Evolutionary conservation across 2,113 vertebrate genomes (phyloP).

Genomic region (Galemys pyrenaicus): DNA sequence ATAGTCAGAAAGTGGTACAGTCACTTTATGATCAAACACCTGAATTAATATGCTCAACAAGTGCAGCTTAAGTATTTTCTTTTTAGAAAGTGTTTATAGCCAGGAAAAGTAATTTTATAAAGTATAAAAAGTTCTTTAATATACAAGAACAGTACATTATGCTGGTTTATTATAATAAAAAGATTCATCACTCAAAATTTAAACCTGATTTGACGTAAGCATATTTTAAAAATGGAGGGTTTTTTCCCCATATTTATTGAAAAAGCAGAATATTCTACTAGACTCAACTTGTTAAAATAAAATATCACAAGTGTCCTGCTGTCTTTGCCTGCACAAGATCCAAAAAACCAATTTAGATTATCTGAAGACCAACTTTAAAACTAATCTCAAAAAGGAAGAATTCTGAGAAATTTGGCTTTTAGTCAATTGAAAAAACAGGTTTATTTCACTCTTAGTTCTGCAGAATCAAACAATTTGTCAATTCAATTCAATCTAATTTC

Average conservation of each 20-base stretch:
- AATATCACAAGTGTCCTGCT: neutral
- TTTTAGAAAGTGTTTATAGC: neutral
- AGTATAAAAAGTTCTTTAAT: neutral
- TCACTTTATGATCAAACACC: neutral
- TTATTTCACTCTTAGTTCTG: neutral
- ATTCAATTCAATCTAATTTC: neutral
- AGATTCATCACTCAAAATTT: neutral
- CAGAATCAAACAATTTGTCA: neutral
- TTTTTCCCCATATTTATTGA: constrained; percentile 4
- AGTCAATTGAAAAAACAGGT: neutral
- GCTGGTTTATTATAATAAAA: neutral
- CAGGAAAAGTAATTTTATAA: constrained; percentile 5
- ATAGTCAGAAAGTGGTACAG: neutral
- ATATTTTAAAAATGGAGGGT: neutral
- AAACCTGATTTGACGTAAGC: neutral
- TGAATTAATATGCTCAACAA: neutral
- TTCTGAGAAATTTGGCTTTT: neutral
- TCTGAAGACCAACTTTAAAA: neutral
- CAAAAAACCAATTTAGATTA: neutral
- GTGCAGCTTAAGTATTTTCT: neutral
- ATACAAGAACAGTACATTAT: neutral
- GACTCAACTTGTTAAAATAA: neutral
- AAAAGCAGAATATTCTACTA: neutral
- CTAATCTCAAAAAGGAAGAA: constrained; percentile 21
- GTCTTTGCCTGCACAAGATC: neutral